These are phyloP conservation scores for Euura lappo DNA, from an alignment of 1,140 invertebrate genomes.

Conservation along the genomic window DNA sequence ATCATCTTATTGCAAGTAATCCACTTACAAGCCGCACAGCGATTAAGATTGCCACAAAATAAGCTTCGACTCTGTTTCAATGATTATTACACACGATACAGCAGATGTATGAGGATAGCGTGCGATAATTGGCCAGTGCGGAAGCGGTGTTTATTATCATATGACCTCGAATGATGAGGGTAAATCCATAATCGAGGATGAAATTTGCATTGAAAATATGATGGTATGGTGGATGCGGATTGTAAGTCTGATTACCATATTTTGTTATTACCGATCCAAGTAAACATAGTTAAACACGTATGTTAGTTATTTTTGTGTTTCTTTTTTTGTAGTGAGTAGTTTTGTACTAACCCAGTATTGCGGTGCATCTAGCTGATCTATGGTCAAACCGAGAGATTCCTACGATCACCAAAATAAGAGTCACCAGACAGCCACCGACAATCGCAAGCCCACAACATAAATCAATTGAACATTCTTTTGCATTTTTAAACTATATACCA, in stretches of 20 bases:
- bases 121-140: background rate
- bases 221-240: background rate
- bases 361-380: slow-evolving; percentile 56
- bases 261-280: too few relatives aligned
- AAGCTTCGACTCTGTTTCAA: background rate
- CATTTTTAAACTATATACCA: background rate
- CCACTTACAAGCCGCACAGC: background rate
- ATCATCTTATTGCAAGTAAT: background rate
- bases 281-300: too few relatives aligned
- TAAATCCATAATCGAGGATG: background rate
- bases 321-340: slow-evolving; percentile 8
- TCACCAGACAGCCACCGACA: slow-evolving; percentile 41
- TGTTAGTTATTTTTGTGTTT: background rate
- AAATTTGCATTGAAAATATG: background rate
- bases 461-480: background rate
- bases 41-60: background rate
- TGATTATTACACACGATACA: background rate
- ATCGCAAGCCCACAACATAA: slow-evolving; percentile 30
- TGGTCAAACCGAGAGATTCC: slow-evolving; percentile 56
- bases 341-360: slow-evolving; percentile 56
- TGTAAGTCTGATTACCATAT: background rate
- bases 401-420: slow-evolving; percentile 45
- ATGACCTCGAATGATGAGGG: background rate
- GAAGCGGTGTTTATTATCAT: background rate
- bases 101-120: background rate